phyloP scores from a whole-genome alignment of 2,113 vertebrate species.

The Podarcis muralis region DNA sequence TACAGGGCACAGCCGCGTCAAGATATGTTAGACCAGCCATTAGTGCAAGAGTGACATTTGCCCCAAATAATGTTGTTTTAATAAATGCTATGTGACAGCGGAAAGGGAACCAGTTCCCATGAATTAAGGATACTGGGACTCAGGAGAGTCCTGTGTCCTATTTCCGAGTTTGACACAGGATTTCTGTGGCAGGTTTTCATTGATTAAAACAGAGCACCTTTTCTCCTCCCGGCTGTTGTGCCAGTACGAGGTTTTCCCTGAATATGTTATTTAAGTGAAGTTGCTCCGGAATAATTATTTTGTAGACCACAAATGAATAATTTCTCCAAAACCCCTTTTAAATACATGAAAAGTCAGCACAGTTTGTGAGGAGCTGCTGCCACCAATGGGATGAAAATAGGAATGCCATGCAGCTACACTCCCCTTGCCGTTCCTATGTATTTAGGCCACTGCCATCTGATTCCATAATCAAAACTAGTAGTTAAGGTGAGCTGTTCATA shows the following conservation, averaged over 20 bases:
- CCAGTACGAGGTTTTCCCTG: neutral
- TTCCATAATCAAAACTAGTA: neutral
- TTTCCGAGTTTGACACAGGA: constrained; percentile 3
- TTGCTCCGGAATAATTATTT: neutral
- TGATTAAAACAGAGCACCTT: neutral
- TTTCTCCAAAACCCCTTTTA: neutral
- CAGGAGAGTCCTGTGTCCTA: neutral
- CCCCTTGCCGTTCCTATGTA: neutral
- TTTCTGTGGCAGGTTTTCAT: constrained; percentile 6
- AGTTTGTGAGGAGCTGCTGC: constrained; percentile 20
- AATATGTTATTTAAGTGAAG: neutral
- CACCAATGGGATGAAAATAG: neutral
- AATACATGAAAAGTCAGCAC: neutral
- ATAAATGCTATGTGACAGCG: neutral
- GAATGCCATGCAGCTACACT: neutral
- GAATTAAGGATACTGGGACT: neutral
- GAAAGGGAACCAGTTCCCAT: neutral
- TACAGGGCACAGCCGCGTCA: neutral
- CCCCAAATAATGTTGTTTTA: constrained; percentile 9
- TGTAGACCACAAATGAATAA: neutral
- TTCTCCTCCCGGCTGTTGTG: neutral
- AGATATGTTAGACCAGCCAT: neutral
- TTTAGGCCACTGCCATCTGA: neutral
- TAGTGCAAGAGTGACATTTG: neutral
- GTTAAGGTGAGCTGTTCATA: neutral